Evolutionary conservation across 2,888 invertebrate species (phyloP), one percentile per base, ranked within the genome.

Genomic region (Sisyra nigra): DNA sequence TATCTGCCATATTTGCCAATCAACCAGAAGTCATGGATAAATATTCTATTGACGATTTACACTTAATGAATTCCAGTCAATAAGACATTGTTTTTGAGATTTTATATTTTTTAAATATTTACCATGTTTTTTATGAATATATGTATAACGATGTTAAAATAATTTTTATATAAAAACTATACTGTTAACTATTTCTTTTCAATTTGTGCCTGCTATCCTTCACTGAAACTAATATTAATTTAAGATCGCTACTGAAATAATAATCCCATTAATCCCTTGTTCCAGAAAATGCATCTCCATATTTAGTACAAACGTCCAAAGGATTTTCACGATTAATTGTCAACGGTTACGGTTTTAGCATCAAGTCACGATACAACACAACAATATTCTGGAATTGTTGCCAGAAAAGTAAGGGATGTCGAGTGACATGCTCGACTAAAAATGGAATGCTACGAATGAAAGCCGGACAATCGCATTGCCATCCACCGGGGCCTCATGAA

Each of bases 341-440:
- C 31, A 31, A 31, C 30, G 40, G 31, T 14, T 40, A 31, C 31
- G 40, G 31, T 31, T 40, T 40, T 40, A 40, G 31, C 31, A 31
- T 40, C 15, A 40, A 40, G 19, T 19, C 30, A n/a, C 40, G 40
- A 10, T 31, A 31, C 13, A 40, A 40, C 15, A 30, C 31, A 31
- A 31, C 40, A 40, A 40, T 40, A 11, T 40, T 40, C 31, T 41
- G 41, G 41, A 33, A 35, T 33, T 41, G 41, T 19, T 34, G 41
- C 24, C 17, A 35, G n/a, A 35, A 37, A 37, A 19, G 19, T 10
- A 13, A 24, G 10, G 42, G 42, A 3, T 42, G 42, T 38, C 24
- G 31, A 11, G 42, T 42, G 10, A 42, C 38, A 17, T 42, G 42
- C 31, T 31, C 37, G 4, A 42, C 32, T 11, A 42, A 42, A 37